Evolutionary conservation across 2,888 invertebrate genomes (phyloP), one percentile per base, ranked within the genome.

Genomic region (Timandra comae): DNA sequence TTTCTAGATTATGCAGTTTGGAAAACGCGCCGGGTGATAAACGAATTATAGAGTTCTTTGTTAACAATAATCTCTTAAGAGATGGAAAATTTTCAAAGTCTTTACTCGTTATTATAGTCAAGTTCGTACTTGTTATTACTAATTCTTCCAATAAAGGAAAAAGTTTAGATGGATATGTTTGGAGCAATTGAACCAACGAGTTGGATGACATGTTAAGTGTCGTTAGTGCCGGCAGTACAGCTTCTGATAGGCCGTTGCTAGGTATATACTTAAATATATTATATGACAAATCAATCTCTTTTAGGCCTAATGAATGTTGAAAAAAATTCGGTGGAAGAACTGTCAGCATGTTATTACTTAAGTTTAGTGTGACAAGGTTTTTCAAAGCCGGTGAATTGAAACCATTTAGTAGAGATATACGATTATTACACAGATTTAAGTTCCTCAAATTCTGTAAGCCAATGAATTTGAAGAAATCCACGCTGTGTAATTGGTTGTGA

Each of bases 1-100:
- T 91, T 34, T 93, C 86, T 42, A 97, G 86, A 66, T 91, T 91
- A 26, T 91, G 89, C 16, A 95, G 81, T 51, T 91, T 91, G 30
- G 91, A 89, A 65, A 97, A 95, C 30, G 96, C 95, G 23, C 94
- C 93, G 0, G 96, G 94, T 2, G 95, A 94, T 39, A 97, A 89
- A 41, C 93, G 86, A 8, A 91, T 90, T 45, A 95, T 92, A 38
- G 90, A 86, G 72, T 95, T 95, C 50, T 88, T 88, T 22, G 89
- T 88, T 50, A 95, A 75, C 60, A 91, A 91, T 34, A 95, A 86
- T 58, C 91, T 93, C 60, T 93, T 89, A 20, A 95, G 77, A 0
- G 91, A 89, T 10, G 94, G 93, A 58, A 95, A 95, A 20, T 92
- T 91, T 58, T 94, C 93, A 57, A 96, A 95, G 61, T 95, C 95